A percentile compares a stretch with the other conserved stretches of the same genome.
phyloP scores from a whole-genome alignment of 2,888 invertebrate genomes.

The Orthosia gothica region DNA sequence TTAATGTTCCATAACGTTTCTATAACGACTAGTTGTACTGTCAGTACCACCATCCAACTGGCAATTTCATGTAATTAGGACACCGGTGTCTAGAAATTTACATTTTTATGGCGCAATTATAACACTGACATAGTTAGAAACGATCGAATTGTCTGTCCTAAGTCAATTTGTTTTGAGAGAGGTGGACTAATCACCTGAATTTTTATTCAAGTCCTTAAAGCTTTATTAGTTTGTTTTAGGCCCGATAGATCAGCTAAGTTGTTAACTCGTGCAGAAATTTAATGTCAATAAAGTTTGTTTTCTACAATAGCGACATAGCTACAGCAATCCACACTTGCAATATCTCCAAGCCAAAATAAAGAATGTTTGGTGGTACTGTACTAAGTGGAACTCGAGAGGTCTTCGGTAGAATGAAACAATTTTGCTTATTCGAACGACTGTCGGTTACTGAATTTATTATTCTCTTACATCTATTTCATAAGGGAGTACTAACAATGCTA shows the following conservation, averaged over 20 bases:
- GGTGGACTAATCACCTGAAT: slow-evolving; percentile 16
- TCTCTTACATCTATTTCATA: no score
- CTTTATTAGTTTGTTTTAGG: slow-evolving; percentile 16
- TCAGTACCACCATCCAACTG: slow-evolving; percentile 27
- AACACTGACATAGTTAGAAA: slow-evolving; percentile 53
- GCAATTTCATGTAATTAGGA: slow-evolving; percentile 59
- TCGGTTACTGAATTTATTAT: no score
- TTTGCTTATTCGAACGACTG: no score
- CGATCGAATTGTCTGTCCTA: slow-evolving; percentile 43
- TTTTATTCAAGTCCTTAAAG: slow-evolving; percentile 13
- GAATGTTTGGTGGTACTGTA: no score
- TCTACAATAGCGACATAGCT: background rate
- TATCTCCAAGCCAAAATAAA: background rate
- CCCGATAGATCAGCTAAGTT: background rate
- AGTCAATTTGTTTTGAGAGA: slow-evolving; percentile 39
- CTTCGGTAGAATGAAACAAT: no score
- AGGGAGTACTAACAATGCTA: no score
- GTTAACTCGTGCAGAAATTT: background rate
- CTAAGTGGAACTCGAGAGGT: no score
- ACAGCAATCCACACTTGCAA: background rate
- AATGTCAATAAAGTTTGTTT: background rate
- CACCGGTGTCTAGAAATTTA: slow-evolving; percentile 48
- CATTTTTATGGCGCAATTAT: slow-evolving; percentile 55
- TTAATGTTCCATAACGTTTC: slow-evolving; percentile 45
- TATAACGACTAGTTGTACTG: slow-evolving; percentile 50